Evolutionary conservation across 1,140 invertebrate species (phyloP), one percentile per base, ranked within the genome.

Genomic region (Pemphigus obesinymphae): DNA sequence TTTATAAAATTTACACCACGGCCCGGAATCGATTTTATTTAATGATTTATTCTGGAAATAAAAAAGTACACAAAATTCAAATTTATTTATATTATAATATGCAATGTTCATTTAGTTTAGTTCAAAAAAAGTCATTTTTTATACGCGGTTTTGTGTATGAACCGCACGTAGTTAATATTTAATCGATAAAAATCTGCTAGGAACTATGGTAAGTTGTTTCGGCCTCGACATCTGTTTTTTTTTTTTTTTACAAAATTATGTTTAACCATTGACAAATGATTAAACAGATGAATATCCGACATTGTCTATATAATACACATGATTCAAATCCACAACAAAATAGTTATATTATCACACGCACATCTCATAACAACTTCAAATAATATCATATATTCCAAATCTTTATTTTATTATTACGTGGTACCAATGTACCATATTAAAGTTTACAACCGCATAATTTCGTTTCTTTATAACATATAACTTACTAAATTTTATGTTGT

Each of bases 131-230:
- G n/a, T n/a, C n/a, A n/a, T n/a, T n/a, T n/a, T n/a, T n/a, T n/a
- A n/a, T n/a, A n/a, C n/a, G n/a, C n/a, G n/a, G 37, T 40, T 40
- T 3, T 40, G 37, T 45, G 43, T 11, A 11, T 11, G 10, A 7
- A 34, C 7, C 1, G 10, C 53, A 63, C 31, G 43, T 11, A 7
- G 37, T 45, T 70, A 70, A 29, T 13, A 43, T 45, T 45, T 45
- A 70, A 29, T 45, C 20, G 68, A 45, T 70, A 70, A 70, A 17
- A 13, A 70, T 70, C n/a, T 70, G 63, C 7, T 66, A 66, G 66
- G 66, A 43, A 43, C 66, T 7, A 70, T 43, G 40, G 37, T 45
- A 45, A 70, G 23, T 15, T 7, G 11, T 45, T 45, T 70, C 29
- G 40, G 23, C 40, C 68, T 70, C 23, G 40, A 70, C 45, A 20